These are phyloP conservation scores for Sebastes variabilis DNA, from an alignment of 2,797 vertebrate genomes.

Conservation along the genomic window DNA sequence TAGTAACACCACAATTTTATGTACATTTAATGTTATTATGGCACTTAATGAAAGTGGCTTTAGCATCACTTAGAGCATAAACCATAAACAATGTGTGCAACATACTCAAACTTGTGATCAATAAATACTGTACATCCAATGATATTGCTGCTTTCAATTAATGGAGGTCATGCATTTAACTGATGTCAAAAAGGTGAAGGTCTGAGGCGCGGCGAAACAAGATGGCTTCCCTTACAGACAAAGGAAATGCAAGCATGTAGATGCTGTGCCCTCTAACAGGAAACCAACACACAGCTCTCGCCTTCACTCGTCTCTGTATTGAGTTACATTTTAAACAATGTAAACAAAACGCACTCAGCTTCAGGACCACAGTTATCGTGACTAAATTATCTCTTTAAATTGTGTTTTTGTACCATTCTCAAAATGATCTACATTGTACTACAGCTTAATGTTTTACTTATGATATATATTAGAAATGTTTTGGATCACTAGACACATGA, in stretches of 20 bases:
- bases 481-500: no score
- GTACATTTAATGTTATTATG: neutral
- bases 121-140: neutral
- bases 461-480: no score
- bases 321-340: no score
- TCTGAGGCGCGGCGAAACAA: neutral
- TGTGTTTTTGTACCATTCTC: no score
- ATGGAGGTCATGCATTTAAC: neutral
- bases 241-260: neutral
- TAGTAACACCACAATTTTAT: neutral
- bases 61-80: neutral
- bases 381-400: no score
- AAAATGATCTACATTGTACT: no score
- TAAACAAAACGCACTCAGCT: no score
- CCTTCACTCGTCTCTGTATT: neutral
- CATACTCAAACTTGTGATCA: neutral
- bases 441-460: accelerated
- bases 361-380: no score
- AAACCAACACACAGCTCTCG: neutral
- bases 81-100: neutral
- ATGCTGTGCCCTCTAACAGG: neutral
- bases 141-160: neutral
- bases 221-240: neutral
- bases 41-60: neutral
- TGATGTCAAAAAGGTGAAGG: slow-evolving; percentile 18